Evolutionary conservation across 1,140 invertebrate species (phyloP).

Genomic region (Uloborus diversus): DNA sequence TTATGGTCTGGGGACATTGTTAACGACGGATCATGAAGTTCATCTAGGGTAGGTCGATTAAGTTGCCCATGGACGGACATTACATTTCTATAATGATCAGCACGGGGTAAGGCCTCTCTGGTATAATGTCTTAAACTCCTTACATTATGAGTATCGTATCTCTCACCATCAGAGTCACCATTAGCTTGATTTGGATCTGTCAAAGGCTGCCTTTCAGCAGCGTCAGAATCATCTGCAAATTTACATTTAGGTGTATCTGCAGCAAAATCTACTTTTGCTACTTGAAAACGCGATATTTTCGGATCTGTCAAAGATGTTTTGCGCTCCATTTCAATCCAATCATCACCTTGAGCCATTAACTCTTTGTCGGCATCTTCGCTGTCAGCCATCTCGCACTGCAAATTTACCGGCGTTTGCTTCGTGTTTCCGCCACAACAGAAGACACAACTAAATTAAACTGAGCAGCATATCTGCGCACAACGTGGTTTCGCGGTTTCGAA

Average conservation of each 20-base stretch:
- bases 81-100: conserved; percentile 95
- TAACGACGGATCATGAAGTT: conserved; percentile 74
- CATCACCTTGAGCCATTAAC: not conserved
- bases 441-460: not conserved
- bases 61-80: conserved; percentile 85
- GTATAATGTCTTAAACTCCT: conserved; percentile 89
- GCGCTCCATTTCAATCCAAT: conserved; percentile 46
- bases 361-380: not conserved
- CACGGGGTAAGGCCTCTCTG: conserved; percentile 85
- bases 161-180: conserved; percentile 8
- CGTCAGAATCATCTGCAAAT: conserved; percentile 27
- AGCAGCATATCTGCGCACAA: conserved; percentile 39
- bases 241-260: conserved; percentile 31
- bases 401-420: conserved; percentile 14
- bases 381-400: conserved; percentile 9
- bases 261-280: conserved; percentile 63
- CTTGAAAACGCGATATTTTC: conserved; percentile 64
- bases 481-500: not conserved
- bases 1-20: conserved; percentile 50
- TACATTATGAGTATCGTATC: conserved; percentile 77
- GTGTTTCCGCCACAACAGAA: conserved; percentile 42
- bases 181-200: not conserved
- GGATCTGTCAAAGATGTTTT: conserved; percentile 27
- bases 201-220: conserved; percentile 36
- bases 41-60: conserved; percentile 88